Evolutionary conservation across 2,888 invertebrate genomes (phyloP), one percentile per base, ranked within the genome.

Genomic region (Slavum lentiscoides): DNA sequence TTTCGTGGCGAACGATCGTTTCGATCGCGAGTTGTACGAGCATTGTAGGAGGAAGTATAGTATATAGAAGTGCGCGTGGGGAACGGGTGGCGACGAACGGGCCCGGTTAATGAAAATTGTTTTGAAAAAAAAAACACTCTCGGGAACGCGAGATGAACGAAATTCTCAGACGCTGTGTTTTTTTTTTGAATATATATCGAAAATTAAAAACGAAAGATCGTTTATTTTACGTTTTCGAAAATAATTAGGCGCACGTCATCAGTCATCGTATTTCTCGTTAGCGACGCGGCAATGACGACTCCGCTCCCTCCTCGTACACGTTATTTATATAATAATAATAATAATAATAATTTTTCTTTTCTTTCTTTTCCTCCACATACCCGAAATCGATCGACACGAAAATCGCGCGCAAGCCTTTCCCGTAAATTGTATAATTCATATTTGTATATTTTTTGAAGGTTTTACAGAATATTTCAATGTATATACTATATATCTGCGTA

Each of bases 141-240:
- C 39, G 23, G 23, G 7, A 11, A 15, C 23, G 15, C 11, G 69
- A 5, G 17, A 49, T 2, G 23, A 49, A 62, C 21, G 55, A 37
- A 39, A 55, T 21, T 55, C 55, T 49, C 55, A 15, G 21, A 43
- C 5, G 37, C 43, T 3, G 64, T 1, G 19, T 67, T 67, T 37
- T 58, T 15, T 66, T 43, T 23, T 80, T 80, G 80, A 80, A 80
- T 80, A 80, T 80, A 80, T 80, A 80, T 80, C 55, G 80, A 80
- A 80, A 80, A 80, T 80, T 80, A 80, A 70, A 64, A 62, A 30
- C n/a, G 1, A 21, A 62, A 53, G 17, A 37, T 62, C 53, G 62
- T 43, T 49, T 62, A 37, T 6, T 76, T 76, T 3, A 5, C n/a
- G 30, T 74, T 74, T 66, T 74, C 21, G 13, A 59, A 43, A 68